Evolutionary conservation across 2,888 invertebrate species (phyloP).

Genomic region (Polydrusus pterygomalis): DNA sequence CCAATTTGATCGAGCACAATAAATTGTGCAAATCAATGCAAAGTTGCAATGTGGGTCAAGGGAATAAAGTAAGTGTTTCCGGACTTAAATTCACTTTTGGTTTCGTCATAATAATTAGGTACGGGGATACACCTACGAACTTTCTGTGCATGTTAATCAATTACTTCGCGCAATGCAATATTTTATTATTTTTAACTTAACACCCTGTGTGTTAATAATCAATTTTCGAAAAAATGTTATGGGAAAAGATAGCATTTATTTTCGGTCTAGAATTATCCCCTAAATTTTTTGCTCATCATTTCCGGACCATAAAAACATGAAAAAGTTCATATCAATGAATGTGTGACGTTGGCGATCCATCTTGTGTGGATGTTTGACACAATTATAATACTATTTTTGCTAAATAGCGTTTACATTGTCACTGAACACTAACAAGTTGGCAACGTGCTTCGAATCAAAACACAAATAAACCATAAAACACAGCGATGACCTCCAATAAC

Average conservation of each 20-base stretch:
- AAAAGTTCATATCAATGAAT: too few relatives aligned
- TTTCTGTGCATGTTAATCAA: not conserved
- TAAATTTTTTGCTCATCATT: too few relatives aligned
- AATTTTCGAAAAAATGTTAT: too few relatives aligned
- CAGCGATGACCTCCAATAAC: slow-evolving; percentile 1
- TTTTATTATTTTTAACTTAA: too few relatives aligned
- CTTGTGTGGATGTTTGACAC: not conserved
- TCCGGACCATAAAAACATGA: too few relatives aligned
- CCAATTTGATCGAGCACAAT: not conserved
- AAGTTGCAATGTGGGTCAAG: slow-evolving; percentile 49
- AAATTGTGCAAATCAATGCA: slow-evolving; percentile 26
- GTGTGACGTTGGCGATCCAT: too few relatives aligned
- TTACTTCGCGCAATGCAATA: too few relatives aligned
- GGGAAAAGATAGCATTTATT: too few relatives aligned
- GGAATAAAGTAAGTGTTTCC: slow-evolving; percentile 39
- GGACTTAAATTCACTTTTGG: slow-evolving; percentile 43
- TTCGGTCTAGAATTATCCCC: too few relatives aligned
- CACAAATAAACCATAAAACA: not conserved
- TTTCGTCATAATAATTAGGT: slow-evolving; percentile 28
- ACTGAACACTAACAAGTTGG: not conserved
- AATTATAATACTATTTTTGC: not conserved
- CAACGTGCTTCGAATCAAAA: slow-evolving; percentile 1
- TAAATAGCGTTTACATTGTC: not conserved
- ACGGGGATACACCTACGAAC: slow-evolving; percentile 1
- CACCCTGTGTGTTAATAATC: too few relatives aligned